Evolutionary conservation across 2,113 vertebrate species (phyloP).

Genomic region (Anser cygnoides): DNA sequence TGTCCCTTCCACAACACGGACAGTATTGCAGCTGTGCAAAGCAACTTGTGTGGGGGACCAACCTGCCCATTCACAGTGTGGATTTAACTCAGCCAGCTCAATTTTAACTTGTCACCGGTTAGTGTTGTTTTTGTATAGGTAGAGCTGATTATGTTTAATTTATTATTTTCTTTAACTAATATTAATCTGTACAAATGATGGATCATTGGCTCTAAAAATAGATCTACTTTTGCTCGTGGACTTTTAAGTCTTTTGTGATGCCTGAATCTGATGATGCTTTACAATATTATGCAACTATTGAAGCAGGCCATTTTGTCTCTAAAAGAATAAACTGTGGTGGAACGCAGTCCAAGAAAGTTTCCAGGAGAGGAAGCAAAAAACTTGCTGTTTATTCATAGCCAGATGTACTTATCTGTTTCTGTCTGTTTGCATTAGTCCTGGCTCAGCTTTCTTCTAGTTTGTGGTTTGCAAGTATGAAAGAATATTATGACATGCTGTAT

Average conservation of each 20-base stretch:
- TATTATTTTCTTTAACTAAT: neutral
- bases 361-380: conserved; percentile 49
- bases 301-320: neutral
- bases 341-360: conserved; percentile 28
- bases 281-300: neutral
- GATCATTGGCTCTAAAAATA: neutral
- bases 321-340: conserved; percentile 4
- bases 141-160: neutral
- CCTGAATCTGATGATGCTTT: neutral
- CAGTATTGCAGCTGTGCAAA: neutral
- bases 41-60: neutral
- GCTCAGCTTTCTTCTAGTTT: conserved; percentile 31
- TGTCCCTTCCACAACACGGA: neutral
- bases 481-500: conserved; percentile 33
- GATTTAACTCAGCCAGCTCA: neutral
- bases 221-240: neutral
- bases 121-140: neutral
- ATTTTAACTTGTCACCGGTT: neutral
- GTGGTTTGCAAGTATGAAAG: neutral
- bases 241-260: neutral
- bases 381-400: conserved; percentile 43
- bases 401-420: conserved; percentile 34
- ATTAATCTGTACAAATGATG: neutral
- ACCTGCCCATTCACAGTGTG: neutral
- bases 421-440: conserved; percentile 24